Base-by-base conservation (phyloP, 2,797 vertebrate species). In the Numenius phaeopus region DNA sequence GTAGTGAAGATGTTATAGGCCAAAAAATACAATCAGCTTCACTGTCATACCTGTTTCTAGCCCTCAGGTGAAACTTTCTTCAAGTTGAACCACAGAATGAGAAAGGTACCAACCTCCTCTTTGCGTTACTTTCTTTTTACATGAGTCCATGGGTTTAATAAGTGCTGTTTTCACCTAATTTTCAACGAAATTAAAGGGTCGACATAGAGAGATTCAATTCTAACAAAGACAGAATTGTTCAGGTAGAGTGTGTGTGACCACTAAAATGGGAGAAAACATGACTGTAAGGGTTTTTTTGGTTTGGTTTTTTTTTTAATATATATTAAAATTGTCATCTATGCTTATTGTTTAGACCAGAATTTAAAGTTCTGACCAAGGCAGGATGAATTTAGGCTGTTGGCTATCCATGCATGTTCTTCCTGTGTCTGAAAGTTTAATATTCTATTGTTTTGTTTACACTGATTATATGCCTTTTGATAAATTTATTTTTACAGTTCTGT, bases 321-420 rank as follows among this genome's bases (percentile, higher is more conserved):
- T n/a, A n/a, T 65, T 70, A 47, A 50, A 52, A 19, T 32, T 55
- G 5, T 14, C 11, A 59, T 55, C 32, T 72, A 1, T 61, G 18
- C 18, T 73, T 78, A 13, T 42, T 65, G n/a, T 37, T 90, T 32
- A 47, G 39, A 50, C 14, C 5, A 34, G 32, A 91, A 24, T 58
- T 52, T 19, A 66, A 66, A 42, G 20, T 61, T 11, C 30, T 61
- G 75, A 44, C 2, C 1, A 7, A 78, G 73, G 39, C 24, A 37
- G 42, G 15, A 44, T 39, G 30, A 73, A 47, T 71, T 81, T 17
- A 57, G 20, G 7, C 24, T 50, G 29, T 30, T 46, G 44, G 4
- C 18, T 54, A 7, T 52, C 44, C 26, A 11, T 5, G 3, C 10
- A 15, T 0, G 0, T 70, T 49, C 30, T 71, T 70, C 2, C 15